phyloP scores from a whole-genome alignment of 2,888 invertebrate genomes.

The Andrena bucephala region DNA sequence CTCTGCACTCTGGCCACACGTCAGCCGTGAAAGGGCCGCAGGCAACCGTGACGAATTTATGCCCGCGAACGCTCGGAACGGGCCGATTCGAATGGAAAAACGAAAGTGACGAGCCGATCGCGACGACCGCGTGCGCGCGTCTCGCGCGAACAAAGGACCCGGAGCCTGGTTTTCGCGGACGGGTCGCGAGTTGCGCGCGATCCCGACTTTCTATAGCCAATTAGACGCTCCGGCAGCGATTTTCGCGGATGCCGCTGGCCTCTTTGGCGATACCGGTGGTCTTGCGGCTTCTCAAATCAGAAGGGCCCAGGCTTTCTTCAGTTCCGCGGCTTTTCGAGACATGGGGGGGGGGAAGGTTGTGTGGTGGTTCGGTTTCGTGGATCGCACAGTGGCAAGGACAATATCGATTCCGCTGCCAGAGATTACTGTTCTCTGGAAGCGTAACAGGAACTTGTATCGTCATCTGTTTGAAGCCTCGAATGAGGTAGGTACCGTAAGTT shows the following conservation, averaged over 20 bases:
- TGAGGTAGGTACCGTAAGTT: background rate
- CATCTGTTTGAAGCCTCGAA: background rate
- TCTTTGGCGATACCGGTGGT: background rate
- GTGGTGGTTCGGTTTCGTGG: no score
- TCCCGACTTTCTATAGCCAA: background rate
- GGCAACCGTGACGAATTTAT: constrained; percentile 63
- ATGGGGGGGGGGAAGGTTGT: no score
- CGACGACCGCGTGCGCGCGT: background rate
- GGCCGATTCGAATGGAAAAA: constrained; percentile 58
- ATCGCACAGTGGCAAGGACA: no score
- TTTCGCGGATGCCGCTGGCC: background rate
- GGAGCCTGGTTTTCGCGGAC: background rate
- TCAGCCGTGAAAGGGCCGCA: constrained; percentile 62
- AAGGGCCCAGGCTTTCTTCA: background rate
- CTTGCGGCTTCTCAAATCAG: background rate
- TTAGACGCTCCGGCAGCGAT: background rate
- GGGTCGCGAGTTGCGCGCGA: constrained; percentile 5
- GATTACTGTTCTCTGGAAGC: background rate
- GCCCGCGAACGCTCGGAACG: constrained; percentile 41
- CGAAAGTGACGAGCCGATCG: constrained; percentile 58
- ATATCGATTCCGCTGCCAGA: no score
- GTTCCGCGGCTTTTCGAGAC: background rate
- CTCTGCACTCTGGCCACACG: constrained; percentile 6
- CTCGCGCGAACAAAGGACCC: constrained; percentile 1
- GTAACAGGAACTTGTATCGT: background rate